These are phyloP conservation scores for Meliscaeva auricollis DNA, from an alignment of 2,888 invertebrate genomes.

Conservation along the genomic window DNA sequence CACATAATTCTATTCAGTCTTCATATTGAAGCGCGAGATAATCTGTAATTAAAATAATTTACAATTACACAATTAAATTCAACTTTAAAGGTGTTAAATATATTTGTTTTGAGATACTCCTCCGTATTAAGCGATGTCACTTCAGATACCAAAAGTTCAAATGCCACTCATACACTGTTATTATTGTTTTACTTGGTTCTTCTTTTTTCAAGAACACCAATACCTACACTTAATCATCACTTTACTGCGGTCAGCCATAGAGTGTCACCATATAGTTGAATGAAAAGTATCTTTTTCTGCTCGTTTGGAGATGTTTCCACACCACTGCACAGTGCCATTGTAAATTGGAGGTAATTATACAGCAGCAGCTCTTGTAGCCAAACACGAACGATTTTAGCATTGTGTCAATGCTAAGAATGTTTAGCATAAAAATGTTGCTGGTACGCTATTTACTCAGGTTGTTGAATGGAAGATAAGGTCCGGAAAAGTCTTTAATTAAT, in stretches of 20 bases:
- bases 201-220: conserved; percentile 37
- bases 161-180: conserved; percentile 32
- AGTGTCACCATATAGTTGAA: conserved; percentile 33
- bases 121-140: conserved; percentile 39
- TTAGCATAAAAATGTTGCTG: conserved; percentile 59
- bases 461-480: conserved; percentile 50
- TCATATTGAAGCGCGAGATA: conserved; percentile 31
- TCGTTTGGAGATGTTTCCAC: conserved; percentile 26
- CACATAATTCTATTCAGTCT: conserved; percentile 36
- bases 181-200: conserved; percentile 29
- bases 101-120: conserved; percentile 27
- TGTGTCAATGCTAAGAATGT: conserved; percentile 67
- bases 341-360: conserved; percentile 63
- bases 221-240: conserved; percentile 25
- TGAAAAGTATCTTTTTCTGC: neutral
- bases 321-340: conserved; percentile 25
- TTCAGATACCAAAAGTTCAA: conserved; percentile 65
- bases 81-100: conserved; percentile 47
- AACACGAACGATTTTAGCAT: conserved; percentile 63
- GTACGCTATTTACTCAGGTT: conserved; percentile 19
- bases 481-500: conserved; percentile 46
- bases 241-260: conserved; percentile 8
- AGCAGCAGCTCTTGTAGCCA: conserved; percentile 43
- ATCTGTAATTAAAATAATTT: conserved; percentile 64
- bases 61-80: conserved; percentile 42